phyloP scores from a whole-genome alignment of 2,113 vertebrate species.

The Argyrosomus japonicus region DNA sequence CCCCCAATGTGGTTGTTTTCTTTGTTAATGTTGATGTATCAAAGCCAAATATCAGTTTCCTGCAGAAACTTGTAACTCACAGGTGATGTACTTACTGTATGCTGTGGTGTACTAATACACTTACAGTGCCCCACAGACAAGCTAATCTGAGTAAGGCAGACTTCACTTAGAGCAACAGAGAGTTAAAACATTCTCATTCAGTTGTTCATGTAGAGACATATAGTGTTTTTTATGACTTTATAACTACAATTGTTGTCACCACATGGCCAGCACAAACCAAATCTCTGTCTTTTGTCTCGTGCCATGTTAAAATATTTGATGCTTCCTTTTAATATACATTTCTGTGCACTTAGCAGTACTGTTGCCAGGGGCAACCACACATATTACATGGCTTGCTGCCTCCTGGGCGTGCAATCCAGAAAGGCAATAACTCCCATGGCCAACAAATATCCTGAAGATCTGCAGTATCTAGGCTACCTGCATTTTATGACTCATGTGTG shows the following conservation, averaged over 20 bases:
- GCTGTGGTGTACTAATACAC: not conserved
- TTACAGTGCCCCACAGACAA: not conserved
- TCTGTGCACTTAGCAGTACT: conserved; percentile 45
- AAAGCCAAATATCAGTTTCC: not conserved
- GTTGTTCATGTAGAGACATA: conserved; percentile 16
- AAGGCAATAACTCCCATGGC: conserved; percentile 72
- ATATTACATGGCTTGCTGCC: conserved; percentile 66
- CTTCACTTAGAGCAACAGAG: not conserved
- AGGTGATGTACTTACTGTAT: not conserved
- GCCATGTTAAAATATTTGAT: conserved; percentile 21
- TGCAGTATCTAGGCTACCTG: conserved; percentile 58
- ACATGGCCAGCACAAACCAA: not conserved
- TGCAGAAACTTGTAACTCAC: not conserved
- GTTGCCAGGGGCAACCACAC: conserved; percentile 76
- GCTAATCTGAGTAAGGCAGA: not conserved
- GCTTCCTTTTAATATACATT: conserved; percentile 49
- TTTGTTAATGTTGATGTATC: not conserved
- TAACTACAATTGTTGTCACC: not conserved
- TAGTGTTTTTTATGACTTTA: not conserved
- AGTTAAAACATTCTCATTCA: conserved; percentile 19
- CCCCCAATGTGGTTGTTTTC: not conserved
- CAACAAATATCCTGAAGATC: conserved; percentile 69
- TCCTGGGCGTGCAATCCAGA: conserved; percentile 56
- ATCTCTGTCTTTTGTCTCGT: conserved; percentile 11
- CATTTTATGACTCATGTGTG: conserved; percentile 65